Percentiles rank a stretch among this genome's conserved stretches.
These are phyloP conservation scores for Cathartes aura DNA, from an alignment of 2,113 vertebrate genomes.

Conservation along the genomic window DNA sequence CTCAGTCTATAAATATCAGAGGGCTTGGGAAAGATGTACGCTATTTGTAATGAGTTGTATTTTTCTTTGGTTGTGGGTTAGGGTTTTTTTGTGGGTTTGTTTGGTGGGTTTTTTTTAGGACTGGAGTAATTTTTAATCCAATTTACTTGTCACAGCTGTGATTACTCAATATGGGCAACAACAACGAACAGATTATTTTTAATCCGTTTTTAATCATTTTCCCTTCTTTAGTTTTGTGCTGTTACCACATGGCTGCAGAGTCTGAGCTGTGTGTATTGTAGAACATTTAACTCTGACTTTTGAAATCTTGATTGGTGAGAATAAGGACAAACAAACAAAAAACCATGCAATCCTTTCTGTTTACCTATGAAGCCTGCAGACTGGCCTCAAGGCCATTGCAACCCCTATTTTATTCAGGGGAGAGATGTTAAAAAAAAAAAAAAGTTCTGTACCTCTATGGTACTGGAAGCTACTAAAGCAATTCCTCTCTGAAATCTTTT, in stretches of 20 bases:
- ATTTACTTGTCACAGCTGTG: slow-evolving; percentile 33
- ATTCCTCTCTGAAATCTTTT: background rate
- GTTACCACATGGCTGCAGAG: background rate
- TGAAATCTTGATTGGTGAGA: background rate
- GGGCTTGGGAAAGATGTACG: background rate
- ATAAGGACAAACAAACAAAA: background rate
- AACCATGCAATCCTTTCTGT: background rate
- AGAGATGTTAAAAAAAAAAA: background rate
- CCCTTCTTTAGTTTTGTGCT: background rate
- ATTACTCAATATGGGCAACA: slow-evolving; percentile 15
- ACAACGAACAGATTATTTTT: background rate
- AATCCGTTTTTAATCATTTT: background rate
- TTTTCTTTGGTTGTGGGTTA: background rate
- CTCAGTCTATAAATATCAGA: background rate
- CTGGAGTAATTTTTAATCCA: background rate
- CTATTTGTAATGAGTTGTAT: background rate
- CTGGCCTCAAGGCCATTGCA: background rate
- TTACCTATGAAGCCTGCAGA: background rate
- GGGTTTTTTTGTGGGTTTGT: background rate
- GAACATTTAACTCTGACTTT: background rate
- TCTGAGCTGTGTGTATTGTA: background rate
- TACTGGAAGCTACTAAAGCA: background rate
- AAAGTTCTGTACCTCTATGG: accelerated
- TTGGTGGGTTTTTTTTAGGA: background rate
- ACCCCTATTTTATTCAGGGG: background rate